Evolutionary conservation across 2,113 vertebrate genomes (phyloP), one percentile per base, ranked within the genome.

Genomic region (Heterocephalus glaber): DNA sequence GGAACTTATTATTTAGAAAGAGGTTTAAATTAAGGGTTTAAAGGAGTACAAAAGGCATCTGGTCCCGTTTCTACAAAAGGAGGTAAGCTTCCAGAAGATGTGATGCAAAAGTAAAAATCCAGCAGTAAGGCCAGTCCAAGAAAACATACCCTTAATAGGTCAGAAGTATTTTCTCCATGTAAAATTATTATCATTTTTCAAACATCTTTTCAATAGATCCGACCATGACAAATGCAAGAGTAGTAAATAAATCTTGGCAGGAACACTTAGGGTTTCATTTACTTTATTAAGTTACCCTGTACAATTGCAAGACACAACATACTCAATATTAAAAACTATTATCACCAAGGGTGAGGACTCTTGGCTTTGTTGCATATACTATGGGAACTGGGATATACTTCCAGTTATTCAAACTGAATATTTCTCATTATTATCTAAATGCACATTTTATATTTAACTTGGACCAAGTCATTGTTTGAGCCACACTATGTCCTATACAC

Each of bases 1-100:
- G 97, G 97, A 88, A 93, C 72, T 26, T 93, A 89, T 97, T 96
- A 89, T 16, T 72, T 35, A 66, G 81, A 97, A 95, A 96, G 74
- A 93, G 96, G 70, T 20, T 93, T 66, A 93, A 84, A n/a, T 58
- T 60, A 92, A 88, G 90, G 86, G n/a, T 80, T 96, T 93, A 90
- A 95, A 90, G 2, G 12, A 52, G 14, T 70, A 76, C 44, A 77
- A 94, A 79, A 97, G 83, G 87, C 68, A 87, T 11, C 60, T 22
- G 86, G 95, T 89, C 80, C 54, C 54, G 49, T 38, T 96, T 96
- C 93, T 86, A 66, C 87, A 93, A 96, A 93, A 95, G 79, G 60
- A 85, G 47, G 80, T 26, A n/a, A 63, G 86, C 83, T 93, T 93
- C 87, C 47, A 89, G 56, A 94, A 95, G 74, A 93, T 44, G 74